These are phyloP conservation scores for Laothoe populi DNA, from an alignment of 2,888 invertebrate genomes.

Conservation along the genomic window DNA sequence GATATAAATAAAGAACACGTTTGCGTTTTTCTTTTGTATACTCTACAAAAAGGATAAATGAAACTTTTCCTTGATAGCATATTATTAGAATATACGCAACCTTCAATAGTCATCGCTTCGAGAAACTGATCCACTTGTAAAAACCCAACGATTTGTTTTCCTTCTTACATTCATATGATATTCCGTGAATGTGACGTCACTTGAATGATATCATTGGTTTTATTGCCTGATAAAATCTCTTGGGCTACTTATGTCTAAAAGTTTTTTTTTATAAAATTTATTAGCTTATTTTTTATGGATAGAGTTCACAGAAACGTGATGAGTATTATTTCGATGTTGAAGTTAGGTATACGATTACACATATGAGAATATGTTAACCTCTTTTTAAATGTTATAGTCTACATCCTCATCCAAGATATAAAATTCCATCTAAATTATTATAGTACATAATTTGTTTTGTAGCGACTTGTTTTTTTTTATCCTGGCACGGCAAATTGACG, in stretches of 20 bases:
- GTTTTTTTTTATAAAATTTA: background rate
- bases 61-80: background rate
- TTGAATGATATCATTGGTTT: conserved; percentile 17
- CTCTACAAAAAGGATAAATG: background rate
- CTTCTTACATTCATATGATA: conserved; percentile 5
- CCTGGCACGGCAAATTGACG: too few species aligned
- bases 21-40: too few species aligned
- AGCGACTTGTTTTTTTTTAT: too few species aligned
- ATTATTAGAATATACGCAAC: background rate
- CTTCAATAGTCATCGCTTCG: conserved; percentile 2
- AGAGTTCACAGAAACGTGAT: conserved; percentile 7
- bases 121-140: conserved; percentile 24
- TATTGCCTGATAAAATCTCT: background rate
- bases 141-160: conserved; percentile 22
- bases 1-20: too few species aligned
- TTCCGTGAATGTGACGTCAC: conserved; percentile 27
- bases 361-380: background rate
- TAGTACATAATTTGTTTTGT: too few species aligned
- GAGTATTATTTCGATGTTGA: background rate
- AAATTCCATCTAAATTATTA: too few species aligned
- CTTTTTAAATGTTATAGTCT: too few species aligned
- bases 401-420: too few species aligned
- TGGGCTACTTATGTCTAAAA: conserved; percentile 8
- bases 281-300: background rate
- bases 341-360: background rate